phyloP scores from a whole-genome alignment of 2,113 vertebrate species.

The Protobothrops flavoviridis region DNA sequence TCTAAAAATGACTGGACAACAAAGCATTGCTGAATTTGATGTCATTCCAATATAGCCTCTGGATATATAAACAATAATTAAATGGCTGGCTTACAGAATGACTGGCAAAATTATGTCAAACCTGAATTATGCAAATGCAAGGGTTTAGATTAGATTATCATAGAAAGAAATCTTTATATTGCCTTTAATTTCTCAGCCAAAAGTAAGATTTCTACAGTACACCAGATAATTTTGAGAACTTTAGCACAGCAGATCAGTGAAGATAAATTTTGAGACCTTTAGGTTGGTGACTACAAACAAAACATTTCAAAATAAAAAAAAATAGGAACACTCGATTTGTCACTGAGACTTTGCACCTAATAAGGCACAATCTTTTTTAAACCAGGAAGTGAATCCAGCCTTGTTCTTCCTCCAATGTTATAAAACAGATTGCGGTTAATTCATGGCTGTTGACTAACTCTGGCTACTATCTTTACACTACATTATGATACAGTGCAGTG shows the following conservation, averaged over 20 bases:
- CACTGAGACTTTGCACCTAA: not conserved
- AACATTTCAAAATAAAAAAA: not conserved
- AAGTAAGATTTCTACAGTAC: not conserved
- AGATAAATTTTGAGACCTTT: not conserved
- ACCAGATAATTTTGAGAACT: not conserved
- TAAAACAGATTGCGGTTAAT: not conserved
- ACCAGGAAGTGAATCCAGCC: not conserved
- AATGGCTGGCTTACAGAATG: not conserved
- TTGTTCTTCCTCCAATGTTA: not conserved
- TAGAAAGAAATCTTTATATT: not conserved
- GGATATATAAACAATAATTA: not conserved
- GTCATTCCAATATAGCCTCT: not conserved
- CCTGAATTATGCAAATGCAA: not conserved
- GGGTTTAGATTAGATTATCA: not conserved
- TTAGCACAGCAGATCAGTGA: not conserved
- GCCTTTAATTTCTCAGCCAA: not conserved
- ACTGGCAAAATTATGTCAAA: not conserved
- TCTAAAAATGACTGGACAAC: not conserved
- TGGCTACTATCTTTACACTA: not conserved
- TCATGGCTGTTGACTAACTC: not conserved
- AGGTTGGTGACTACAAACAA: not conserved
- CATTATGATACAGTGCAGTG: not conserved
- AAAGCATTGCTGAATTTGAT: not conserved
- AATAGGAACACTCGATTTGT: not conserved
- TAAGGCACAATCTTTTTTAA: not conserved